Evolutionary conservation across 1,140 invertebrate species (phyloP), one percentile per base, ranked within the genome.

Genomic region (Macrostomum lignano): DNA sequence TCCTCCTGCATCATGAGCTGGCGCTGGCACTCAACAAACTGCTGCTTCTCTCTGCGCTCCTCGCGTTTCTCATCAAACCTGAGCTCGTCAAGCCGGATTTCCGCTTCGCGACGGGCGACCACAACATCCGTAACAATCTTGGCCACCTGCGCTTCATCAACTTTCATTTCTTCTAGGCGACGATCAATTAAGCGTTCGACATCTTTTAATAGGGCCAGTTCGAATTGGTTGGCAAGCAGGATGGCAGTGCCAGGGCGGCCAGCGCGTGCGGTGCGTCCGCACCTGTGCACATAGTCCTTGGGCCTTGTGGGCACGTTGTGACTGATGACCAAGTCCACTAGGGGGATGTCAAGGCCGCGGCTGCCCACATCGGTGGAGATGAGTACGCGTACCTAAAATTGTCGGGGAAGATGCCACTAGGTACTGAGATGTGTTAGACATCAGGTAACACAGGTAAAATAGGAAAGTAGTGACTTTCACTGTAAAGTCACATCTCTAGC

Each of bases 161-260:
- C 5, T 21, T 7, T 20, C n/a, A n/a, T n/a, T n/a, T n/a, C n/a
- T n/a, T n/a, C n/a, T n/a, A 30, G 11, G 19, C 14, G 25, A 7
- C 6, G 4, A 32, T 22, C 31, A 22, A 32, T 24, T 11, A 7
- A n/a, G 20, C 25, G 7, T 15, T 32, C 19, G 6, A 32, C 6
- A 7, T 32, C 25, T 19, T 32, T 32, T 6, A 32, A 15, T 6
- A 7, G 10, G 7, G 9, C 14, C 31, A 17, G 11, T 32, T 33
- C 32, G 26, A 31, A 31, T 9, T 25, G 19, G 19, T 33, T 79
- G 32, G 94, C 69, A 24, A 96, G 62, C 15, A 77, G 79, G 28
- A 96, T 68, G 1, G 86, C 70, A 26, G 42, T 49, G 11, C 60
- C 62, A 37, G 43, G 38, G 44, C 44, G 40, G 58, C 60, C 47